Percentiles rank a stretch among this genome's conserved stretches.
Evolutionary conservation across 1,140 invertebrate genomes (phyloP).

Genomic region (Sycobia sp.): DNA sequence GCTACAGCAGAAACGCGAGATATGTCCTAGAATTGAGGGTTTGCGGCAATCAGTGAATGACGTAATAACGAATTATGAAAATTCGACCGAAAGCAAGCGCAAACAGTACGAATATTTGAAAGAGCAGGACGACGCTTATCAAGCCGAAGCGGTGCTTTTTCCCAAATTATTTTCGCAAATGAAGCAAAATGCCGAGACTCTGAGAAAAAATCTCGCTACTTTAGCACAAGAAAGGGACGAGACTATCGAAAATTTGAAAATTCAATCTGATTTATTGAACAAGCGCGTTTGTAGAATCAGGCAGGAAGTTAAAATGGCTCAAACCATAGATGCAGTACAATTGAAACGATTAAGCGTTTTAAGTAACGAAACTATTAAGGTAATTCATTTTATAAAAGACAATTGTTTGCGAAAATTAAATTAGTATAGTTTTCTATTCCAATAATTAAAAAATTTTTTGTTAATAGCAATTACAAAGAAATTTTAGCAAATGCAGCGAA

Average conservation of each 20-base stretch:
- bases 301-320: constrained; percentile 41
- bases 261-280: constrained; percentile 39
- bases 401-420: no score
- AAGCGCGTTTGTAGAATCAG: constrained; percentile 42
- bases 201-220: constrained; percentile 42
- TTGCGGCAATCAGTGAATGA: constrained; percentile 45
- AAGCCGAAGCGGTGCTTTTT: constrained; percentile 41
- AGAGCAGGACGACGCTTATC: constrained; percentile 47
- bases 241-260: constrained; percentile 41
- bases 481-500: constrained; percentile 42
- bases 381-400: constrained; percentile 33
- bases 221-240: constrained; percentile 42
- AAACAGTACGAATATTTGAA: constrained; percentile 57
- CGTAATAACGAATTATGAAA: constrained; percentile 49
- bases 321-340: constrained; percentile 43
- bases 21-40: constrained; percentile 42
- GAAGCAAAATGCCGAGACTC: constrained; percentile 41
- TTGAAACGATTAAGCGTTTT: constrained; percentile 50
- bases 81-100: constrained; percentile 45
- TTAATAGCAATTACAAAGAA: constrained; percentile 48
- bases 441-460: constrained; percentile 16
- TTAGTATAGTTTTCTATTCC: not conserved
- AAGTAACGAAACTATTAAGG: constrained; percentile 48
- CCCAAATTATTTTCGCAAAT: constrained; percentile 44
- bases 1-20: constrained; percentile 34